A percentile compares a stretch with the other conserved stretches of the same genome.
Conservation (phyloP, 1,140 invertebrate genomes). For the Pachyrhynchus sulphureomaculatus region DNA sequence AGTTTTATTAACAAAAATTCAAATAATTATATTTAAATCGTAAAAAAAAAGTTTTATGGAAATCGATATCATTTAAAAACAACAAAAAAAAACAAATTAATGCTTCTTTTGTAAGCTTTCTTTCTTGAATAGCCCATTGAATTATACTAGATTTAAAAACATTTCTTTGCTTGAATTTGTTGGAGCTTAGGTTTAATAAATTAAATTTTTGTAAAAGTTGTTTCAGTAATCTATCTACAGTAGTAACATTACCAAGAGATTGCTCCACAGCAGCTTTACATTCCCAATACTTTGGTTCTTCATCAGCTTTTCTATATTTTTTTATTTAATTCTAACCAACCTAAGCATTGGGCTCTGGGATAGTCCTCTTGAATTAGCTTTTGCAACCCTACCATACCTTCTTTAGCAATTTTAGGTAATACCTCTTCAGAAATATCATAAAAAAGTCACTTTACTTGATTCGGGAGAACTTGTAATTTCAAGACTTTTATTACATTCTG, state of each 20-base stretch:
- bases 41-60: too few relatives aligned
- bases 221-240: slow-evolving; percentile 56
- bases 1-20: too few relatives aligned
- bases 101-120: slow-evolving; percentile 43
- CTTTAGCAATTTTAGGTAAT: slow-evolving; percentile 32
- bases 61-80: too few relatives aligned
- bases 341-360: slow-evolving; percentile 54
- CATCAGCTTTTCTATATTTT: slow-evolving; percentile 49
- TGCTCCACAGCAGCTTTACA: slow-evolving; percentile 59
- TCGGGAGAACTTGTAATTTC: slow-evolving; percentile 12
- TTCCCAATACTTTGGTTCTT: slow-evolving; percentile 59
- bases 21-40: too few relatives aligned
- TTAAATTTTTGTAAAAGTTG: slow-evolving; percentile 59
- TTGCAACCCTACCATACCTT: slow-evolving; percentile 47
- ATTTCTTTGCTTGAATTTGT: slow-evolving; percentile 44
- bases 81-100: slow-evolving; percentile 5
- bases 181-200: slow-evolving; percentile 56
- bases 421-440: slow-evolving; percentile 5
- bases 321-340: slow-evolving; percentile 55
- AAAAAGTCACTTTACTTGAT: not conserved
- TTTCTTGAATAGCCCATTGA: slow-evolving; percentile 56
- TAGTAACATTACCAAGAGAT: slow-evolving; percentile 54
- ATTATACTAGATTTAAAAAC: slow-evolving; percentile 60
- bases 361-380: slow-evolving; percentile 50
- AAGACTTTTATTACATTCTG: slow-evolving; percentile 38